Evolutionary conservation across 1,140 invertebrate species (phyloP).

Genomic region (Anadara kagoshimensis): DNA sequence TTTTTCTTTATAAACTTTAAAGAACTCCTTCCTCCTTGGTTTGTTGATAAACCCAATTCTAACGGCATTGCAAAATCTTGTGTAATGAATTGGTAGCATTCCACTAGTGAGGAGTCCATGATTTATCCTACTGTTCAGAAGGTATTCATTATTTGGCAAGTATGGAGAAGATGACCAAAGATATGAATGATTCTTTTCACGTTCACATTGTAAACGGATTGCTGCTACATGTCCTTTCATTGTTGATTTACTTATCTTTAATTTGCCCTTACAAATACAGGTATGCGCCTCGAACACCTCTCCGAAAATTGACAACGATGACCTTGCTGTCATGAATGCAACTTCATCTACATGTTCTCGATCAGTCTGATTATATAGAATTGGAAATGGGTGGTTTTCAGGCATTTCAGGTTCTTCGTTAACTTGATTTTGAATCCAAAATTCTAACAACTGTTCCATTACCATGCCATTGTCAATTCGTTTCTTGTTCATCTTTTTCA

Average conservation of each 20-base stretch:
- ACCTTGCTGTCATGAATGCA: slow-evolving; percentile 5
- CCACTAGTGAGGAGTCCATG: slow-evolving; percentile 7
- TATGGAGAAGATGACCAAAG: slow-evolving; percentile 19
- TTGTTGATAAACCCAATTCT: background rate
- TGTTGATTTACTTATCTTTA: background rate
- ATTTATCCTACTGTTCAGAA: slow-evolving; percentile 10
- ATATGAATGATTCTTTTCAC: no score
- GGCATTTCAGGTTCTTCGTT: no score
- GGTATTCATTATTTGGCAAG: slow-evolving; percentile 5
- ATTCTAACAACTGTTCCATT: background rate
- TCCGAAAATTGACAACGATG: background rate
- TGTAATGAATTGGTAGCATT: slow-evolving; percentile 13
- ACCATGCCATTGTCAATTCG: background rate
- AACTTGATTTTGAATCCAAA: background rate
- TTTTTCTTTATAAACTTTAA: background rate
- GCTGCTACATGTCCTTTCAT: slow-evolving; percentile 20
- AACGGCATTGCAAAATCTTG: background rate
- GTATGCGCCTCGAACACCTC: slow-evolving; percentile 1
- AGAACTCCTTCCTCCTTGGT: no score
- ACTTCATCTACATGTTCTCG: background rate
- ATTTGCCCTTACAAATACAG: slow-evolving; percentile 8
- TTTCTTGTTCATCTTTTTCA: background rate
- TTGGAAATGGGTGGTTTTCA: background rate
- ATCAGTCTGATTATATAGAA: background rate
- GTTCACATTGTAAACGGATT: background rate